Evolutionary conservation across 2,113 vertebrate genomes (phyloP), one percentile per base, ranked within the genome.

Genomic region (Hippotragus niger): DNA sequence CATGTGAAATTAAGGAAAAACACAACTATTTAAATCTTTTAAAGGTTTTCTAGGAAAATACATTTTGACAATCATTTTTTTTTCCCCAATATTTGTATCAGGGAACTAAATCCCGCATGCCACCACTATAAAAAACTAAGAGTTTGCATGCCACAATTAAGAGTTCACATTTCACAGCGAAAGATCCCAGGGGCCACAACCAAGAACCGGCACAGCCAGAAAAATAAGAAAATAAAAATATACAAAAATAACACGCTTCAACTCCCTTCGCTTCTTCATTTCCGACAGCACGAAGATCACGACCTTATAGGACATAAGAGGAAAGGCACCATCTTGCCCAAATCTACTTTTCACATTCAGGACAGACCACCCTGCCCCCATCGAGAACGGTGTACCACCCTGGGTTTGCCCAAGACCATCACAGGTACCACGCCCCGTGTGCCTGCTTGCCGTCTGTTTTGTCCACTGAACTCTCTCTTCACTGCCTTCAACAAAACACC

Each of bases 301-400:
- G 0, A 4, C 12, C n/a, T 16, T 7, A 1, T 0, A 2, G 14
- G 31, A 40, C 3, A 21, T 10, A 11, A 45, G 12, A 86, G 33
- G 47, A 7, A 0, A 1, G 6, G 13, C 13, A 3, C 2, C 4
- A 0, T 7, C 45, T 31, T 47, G 14, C 7, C 55, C 45, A 74
- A 43, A 17, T 50, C 10, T 52, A 33, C 43, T 58, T 15, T 43
- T 2, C 9, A 4, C 31, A n/a, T 7, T 6, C 1, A 2, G 17
- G 0, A 17, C 13, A 2, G 13, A 40, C 16, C 4, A 0, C 43
- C 27, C 17, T 21, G n/a, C 6, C 11, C n/a, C 7, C 45, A 3
- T 74, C 1, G 0, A n/a, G 81, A 53, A 53, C 2, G 0, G 47
- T 0, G 19, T 1, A 2, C 3, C 4, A 15, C 6, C 25, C 15